Evolutionary conservation across 92 coral and sea anemone genomes (phyloP).

Genomic region (Pocillopora grandis): DNA sequence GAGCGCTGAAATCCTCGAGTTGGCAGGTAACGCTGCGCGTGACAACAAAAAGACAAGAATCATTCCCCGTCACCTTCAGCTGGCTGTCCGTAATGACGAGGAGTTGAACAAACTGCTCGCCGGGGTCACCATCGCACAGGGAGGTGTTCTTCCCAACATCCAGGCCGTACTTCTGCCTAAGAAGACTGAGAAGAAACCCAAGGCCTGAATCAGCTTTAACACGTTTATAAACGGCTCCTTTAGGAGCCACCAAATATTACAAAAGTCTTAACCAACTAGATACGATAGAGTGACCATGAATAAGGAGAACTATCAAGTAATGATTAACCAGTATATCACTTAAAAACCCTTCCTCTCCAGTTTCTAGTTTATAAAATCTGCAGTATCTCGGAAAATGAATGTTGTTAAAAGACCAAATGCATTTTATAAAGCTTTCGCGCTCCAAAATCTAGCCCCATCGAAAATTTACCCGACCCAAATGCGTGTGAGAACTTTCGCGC

Average conservation of each 20-base stretch:
- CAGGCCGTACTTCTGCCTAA: constrained; percentile 55
- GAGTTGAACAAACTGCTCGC: constrained; percentile 55
- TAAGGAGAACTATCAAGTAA: no score
- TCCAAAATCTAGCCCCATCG: no score
- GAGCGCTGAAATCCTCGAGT: constrained; percentile 59
- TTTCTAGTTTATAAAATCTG: no score
- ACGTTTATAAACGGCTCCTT: constrained; percentile 41
- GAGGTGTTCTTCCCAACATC: constrained; percentile 61
- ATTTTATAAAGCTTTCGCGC: no score
- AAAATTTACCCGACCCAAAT: no score
- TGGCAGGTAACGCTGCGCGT: constrained; percentile 64
- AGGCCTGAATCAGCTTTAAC: neutral
- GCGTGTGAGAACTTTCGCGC: no score
- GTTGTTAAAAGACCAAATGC: no score
- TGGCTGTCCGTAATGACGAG: constrained; percentile 53
- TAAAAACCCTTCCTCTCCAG: no score
- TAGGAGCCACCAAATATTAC: constrained; percentile 53
- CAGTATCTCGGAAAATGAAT: no score
- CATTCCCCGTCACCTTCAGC: constrained; percentile 58
- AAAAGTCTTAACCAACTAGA: neutral
- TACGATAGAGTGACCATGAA: no score
- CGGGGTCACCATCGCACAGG: constrained; percentile 55
- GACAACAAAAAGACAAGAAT: constrained; percentile 70
- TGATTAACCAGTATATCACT: no score
- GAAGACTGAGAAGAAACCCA: constrained; percentile 48